Evolutionary conservation across 2,797 vertebrate genomes (phyloP).

Genomic region (Sus cebifrons): DNA sequence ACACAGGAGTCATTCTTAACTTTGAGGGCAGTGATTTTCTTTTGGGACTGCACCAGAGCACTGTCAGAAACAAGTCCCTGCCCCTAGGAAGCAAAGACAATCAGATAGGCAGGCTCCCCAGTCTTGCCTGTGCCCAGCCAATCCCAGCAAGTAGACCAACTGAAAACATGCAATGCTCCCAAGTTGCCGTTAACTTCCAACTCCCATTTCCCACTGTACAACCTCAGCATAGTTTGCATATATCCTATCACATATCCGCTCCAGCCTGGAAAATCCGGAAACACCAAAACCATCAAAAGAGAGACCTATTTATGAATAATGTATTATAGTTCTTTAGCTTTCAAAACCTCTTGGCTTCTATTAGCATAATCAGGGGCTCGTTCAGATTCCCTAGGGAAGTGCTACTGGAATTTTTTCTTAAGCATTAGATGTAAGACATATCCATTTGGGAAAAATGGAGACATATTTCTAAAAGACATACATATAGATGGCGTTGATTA

Average conservation of each 20-base stretch:
- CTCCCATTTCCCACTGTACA: neutral
- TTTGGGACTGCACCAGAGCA: neutral
- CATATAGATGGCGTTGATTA: constrained; percentile 56
- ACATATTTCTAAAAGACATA: constrained; percentile 65
- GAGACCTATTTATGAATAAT: constrained; percentile 84
- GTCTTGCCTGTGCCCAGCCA: neutral
- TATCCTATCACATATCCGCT: constrained; percentile 54
- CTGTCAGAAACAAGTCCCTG: neutral
- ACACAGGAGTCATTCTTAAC: no score
- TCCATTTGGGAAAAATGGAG: constrained; percentile 64
- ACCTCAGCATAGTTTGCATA: constrained; percentile 22
- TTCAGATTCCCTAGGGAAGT: constrained; percentile 63
- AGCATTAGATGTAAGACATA: constrained; percentile 76
- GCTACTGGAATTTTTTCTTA: constrained; percentile 62
- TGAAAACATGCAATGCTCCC: neutral
- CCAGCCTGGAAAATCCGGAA: constrained; percentile 79
- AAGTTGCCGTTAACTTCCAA: neutral
- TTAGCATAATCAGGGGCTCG: constrained; percentile 82
- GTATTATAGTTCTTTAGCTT: constrained; percentile 77
- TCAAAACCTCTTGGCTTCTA: constrained; percentile 84
- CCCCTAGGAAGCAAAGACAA: neutral
- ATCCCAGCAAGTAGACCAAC: neutral
- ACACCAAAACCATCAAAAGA: constrained; percentile 79
- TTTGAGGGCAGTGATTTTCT: neutral
- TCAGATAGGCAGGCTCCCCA: neutral